A percentile compares a stretch with the other conserved stretches of the same genome.
phyloP scores from a whole-genome alignment of 64 coral and sea anemone genomes.

The Anthopleura sola region DNA sequence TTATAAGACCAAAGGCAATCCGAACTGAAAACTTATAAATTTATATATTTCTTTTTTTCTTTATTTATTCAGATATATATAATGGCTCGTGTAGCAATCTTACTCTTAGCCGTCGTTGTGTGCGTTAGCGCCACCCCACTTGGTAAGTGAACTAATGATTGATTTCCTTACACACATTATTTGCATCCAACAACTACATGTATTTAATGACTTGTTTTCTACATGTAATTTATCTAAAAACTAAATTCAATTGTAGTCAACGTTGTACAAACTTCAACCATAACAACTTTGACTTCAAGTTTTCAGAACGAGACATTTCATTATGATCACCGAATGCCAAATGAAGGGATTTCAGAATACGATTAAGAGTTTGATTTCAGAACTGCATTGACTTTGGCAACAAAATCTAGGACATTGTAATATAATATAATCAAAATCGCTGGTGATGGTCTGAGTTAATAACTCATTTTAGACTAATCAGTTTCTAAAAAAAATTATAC shows the following conservation, averaged over 20 bases:
- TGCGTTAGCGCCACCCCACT: constrained; percentile 79
- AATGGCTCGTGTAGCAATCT: constrained; percentile 70
- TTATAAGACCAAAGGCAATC: not conserved
- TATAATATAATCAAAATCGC: too few relatives aligned
- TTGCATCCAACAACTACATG: not conserved
- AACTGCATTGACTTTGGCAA: too few relatives aligned
- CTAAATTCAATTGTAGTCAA: not conserved
- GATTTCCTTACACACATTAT: not conserved
- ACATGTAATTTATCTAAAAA: not conserved
- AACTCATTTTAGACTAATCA: not conserved
- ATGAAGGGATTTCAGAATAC: not conserved
- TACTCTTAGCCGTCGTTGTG: constrained; percentile 83
- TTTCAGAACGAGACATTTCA: not conserved
- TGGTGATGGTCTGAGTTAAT: too few relatives aligned
- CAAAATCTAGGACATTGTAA: too few relatives aligned
- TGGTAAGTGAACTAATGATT: constrained; percentile 46
- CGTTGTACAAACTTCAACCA: not conserved
- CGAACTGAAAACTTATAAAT: not conserved
- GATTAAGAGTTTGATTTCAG: too few relatives aligned
- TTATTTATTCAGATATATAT: constrained; percentile 26
- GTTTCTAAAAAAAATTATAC: too few relatives aligned
- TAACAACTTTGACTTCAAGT: not conserved
- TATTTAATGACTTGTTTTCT: not conserved
- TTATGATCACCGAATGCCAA: not conserved
- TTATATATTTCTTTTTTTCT: not conserved